Evolutionary conservation across 2,888 invertebrate genomes (phyloP).

Genomic region (Glaucopsyche alexis): DNA sequence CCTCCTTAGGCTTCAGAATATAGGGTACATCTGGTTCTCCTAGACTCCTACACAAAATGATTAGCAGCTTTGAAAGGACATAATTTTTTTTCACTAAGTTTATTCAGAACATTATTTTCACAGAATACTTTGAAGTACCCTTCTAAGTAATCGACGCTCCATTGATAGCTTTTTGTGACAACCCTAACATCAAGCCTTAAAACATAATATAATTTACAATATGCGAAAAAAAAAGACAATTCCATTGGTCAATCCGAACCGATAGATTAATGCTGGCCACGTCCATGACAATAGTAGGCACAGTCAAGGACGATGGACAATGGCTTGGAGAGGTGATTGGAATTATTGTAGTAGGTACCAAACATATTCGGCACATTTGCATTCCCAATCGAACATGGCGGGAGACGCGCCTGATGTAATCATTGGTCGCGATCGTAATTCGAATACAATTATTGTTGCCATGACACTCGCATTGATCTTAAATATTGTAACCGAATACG

Average conservation of each 20-base stretch:
- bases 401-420: slow-evolving; percentile 64
- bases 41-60: no score
- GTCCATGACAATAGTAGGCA: slow-evolving; percentile 50
- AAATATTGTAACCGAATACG: slow-evolving; percentile 43
- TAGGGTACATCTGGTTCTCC: no score
- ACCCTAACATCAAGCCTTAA: not conserved
- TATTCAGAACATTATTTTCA: no score
- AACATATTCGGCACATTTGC: slow-evolving; percentile 65
- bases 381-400: slow-evolving; percentile 60
- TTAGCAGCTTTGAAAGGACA: no score
- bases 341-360: slow-evolving; percentile 53
- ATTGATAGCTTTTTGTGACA: not conserved
- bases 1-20: no score
- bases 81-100: no score
- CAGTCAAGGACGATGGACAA: slow-evolving; percentile 72
- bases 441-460: slow-evolving; percentile 67
- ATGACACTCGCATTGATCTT: slow-evolving; percentile 55
- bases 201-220: not conserved
- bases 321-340: slow-evolving; percentile 70
- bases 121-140: no score
- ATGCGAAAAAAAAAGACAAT: slow-evolving; percentile 30
- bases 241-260: slow-evolving; percentile 53
- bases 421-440: slow-evolving; percentile 57
- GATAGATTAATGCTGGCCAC: slow-evolving; percentile 63
- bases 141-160: no score